Evolutionary conservation across 2,797 vertebrate genomes (phyloP).

Genomic region (Lagodon rhomboides): DNA sequence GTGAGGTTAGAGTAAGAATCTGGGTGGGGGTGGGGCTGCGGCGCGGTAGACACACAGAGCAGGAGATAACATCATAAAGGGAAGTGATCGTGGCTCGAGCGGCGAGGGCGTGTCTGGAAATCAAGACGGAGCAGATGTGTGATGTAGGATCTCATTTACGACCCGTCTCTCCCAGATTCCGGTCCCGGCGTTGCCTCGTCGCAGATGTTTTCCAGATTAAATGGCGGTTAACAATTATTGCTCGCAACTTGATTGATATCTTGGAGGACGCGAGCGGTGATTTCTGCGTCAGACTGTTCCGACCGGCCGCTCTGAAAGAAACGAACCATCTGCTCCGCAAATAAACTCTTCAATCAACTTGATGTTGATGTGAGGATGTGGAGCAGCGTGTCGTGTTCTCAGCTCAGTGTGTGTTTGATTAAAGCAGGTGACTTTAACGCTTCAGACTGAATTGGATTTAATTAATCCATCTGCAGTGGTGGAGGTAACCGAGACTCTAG

Average conservation of each 20-base stretch:
- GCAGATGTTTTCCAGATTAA: slow-evolving; percentile 20
- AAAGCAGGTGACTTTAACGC: not conserved
- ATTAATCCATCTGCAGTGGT: not conserved
- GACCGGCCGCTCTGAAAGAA: slow-evolving; percentile 2
- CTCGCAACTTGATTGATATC: slow-evolving; percentile 2
- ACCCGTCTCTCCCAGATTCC: slow-evolving; percentile 5
- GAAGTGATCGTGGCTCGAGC: slow-evolving; percentile 4
- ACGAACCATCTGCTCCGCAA: slow-evolving; percentile 9
- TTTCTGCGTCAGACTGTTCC: not conserved
- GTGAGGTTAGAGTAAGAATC: slow-evolving; percentile 25
- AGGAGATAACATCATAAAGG: slow-evolving; percentile 39
- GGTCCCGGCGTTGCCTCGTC: not conserved
- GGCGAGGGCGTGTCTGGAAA: slow-evolving; percentile 48
- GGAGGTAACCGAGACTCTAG: not conserved
- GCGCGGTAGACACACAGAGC: slow-evolving; percentile 9
- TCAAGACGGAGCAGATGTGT: slow-evolving; percentile 40
- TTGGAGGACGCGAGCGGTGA: not conserved
- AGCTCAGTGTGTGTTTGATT: not conserved
- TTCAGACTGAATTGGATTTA: not conserved
- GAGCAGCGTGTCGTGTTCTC: not conserved
- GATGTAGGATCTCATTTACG: slow-evolving; percentile 19
- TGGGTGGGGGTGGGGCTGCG: slow-evolving; percentile 40
- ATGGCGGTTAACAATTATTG: not conserved
- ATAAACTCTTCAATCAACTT: slow-evolving; percentile 23
- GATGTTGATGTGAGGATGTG: not conserved